Evolutionary conservation across 2,888 invertebrate genomes (phyloP).

Genomic region (Harpalus rufipes): DNA sequence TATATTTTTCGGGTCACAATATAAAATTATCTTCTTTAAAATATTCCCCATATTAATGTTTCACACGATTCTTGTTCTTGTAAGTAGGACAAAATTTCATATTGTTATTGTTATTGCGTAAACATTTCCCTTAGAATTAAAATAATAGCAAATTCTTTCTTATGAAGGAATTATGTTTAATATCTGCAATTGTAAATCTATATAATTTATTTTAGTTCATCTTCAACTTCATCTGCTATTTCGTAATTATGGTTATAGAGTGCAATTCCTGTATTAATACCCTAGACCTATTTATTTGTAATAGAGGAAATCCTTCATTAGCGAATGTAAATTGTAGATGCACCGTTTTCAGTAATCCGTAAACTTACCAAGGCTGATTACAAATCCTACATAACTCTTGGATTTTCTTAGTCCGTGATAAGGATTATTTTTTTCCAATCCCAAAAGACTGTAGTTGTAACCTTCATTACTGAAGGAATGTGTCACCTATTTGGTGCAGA

Average conservation of each 20-base stretch:
- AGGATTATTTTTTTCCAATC: too few relatives aligned
- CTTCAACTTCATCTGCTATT: background rate
- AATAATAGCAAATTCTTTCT: too few relatives aligned
- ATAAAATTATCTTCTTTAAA: too few relatives aligned
- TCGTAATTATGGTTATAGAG: background rate
- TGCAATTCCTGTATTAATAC: background rate
- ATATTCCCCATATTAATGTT: too few relatives aligned
- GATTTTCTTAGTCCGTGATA: background rate
- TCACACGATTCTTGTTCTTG: too few relatives aligned
- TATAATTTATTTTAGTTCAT: background rate
- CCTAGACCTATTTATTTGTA: constrained; percentile 34
- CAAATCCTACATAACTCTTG: background rate
- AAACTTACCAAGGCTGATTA: constrained; percentile 12
- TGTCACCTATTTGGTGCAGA: too few relatives aligned
- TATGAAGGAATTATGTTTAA: background rate
- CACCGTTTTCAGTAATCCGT: background rate
- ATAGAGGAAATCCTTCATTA: constrained; percentile 37
- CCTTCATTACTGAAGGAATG: too few relatives aligned
- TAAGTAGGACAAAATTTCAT: too few relatives aligned
- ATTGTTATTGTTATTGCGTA: too few relatives aligned
- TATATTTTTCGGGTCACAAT: too few relatives aligned
- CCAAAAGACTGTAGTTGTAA: too few relatives aligned
- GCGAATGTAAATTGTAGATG: constrained; percentile 19
- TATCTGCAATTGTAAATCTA: background rate
- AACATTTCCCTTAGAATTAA: too few relatives aligned